Conservation (phyloP, 2,888 invertebrate genomes). For the Heliconius aoede region DNA sequence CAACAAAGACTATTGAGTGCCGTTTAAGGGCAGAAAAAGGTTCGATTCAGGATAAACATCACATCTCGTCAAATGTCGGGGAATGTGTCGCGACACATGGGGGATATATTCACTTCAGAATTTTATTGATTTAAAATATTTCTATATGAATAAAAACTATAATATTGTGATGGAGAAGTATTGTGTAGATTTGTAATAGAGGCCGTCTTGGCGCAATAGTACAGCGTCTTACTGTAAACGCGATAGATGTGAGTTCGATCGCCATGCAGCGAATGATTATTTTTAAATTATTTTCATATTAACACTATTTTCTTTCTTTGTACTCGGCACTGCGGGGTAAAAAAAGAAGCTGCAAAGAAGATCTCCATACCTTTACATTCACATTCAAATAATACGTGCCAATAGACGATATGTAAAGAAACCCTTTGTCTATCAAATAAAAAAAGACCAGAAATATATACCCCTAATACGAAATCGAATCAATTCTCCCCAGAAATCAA, state of each 20-base stretch:
- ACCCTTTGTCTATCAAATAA: neutral
- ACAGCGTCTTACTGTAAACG: neutral
- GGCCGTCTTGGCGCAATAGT: neutral
- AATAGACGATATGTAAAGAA: neutral
- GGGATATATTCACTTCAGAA: neutral
- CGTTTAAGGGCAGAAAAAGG: constrained; percentile 79
- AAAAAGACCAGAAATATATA: neutral
- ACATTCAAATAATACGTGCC: neutral
- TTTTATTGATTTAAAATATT: neutral
- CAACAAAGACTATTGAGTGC: constrained; percentile 73
- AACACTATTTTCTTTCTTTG: neutral
- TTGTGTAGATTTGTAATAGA: too few relatives aligned
- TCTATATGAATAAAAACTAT: neutral
- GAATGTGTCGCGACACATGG: constrained; percentile 41
- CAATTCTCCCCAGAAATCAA: neutral
- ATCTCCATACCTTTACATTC: too few relatives aligned
- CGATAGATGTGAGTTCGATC: neutral
- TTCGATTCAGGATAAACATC: constrained; percentile 71
- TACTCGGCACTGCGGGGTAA: neutral
- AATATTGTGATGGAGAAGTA: neutral
- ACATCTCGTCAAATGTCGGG: constrained; percentile 68
- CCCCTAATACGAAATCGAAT: neutral
- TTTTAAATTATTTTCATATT: neutral
- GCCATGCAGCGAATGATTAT: neutral
- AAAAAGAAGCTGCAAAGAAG: too few relatives aligned